Evolutionary conservation across 2,888 invertebrate genomes (phyloP).

Genomic region (Hyalella azteca): DNA sequence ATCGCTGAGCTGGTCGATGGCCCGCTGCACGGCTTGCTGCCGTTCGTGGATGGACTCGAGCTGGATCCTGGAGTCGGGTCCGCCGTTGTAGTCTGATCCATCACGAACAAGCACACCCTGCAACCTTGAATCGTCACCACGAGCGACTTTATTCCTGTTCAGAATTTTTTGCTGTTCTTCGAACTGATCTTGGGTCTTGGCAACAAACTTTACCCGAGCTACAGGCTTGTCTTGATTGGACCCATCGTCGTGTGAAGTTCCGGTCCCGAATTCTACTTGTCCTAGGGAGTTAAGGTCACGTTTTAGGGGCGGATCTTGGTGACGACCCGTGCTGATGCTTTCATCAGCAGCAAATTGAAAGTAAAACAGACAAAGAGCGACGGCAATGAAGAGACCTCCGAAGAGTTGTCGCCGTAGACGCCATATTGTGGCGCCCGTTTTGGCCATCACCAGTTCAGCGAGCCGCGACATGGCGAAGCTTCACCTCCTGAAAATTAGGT

Average conservation of each 20-base stretch:
- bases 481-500: neutral
- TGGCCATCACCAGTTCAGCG: neutral
- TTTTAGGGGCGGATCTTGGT: slow-evolving; percentile 8
- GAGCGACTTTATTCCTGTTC: neutral
- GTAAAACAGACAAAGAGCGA: slow-evolving; percentile 37
- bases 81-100: neutral
- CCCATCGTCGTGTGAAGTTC: neutral
- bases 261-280: neutral
- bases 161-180: slow-evolving; percentile 33
- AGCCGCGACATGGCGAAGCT: neutral
- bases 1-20: slow-evolving; percentile 21
- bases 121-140: neutral
- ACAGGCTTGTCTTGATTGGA: neutral
- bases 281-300: slow-evolving; percentile 17
- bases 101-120: neutral
- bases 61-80: neutral
- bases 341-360: slow-evolving; percentile 29
- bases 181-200: slow-evolving; percentile 3
- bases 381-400: slow-evolving; percentile 24
- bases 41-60: neutral
- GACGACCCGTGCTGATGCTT: neutral
- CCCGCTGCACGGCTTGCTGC: slow-evolving; percentile 7
- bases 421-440: slow-evolving; percentile 29
- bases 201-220: slow-evolving; percentile 19
- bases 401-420: slow-evolving; percentile 14